These are phyloP conservation scores for Trichacis sp. DNA, from an alignment of 2,888 invertebrate species.

Conservation along the genomic window DNA sequence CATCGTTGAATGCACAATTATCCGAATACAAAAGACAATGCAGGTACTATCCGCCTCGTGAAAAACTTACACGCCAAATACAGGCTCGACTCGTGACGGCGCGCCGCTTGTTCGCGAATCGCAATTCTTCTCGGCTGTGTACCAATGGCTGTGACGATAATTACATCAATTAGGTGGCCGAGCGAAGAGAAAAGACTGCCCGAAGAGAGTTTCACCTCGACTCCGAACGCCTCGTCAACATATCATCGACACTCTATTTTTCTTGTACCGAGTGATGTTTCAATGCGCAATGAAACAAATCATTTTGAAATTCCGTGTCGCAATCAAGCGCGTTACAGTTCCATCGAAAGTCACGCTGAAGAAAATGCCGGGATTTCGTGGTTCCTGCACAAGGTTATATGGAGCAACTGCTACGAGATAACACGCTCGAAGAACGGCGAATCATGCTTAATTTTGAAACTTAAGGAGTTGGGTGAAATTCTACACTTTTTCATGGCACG, in stretches of 20 bases:
- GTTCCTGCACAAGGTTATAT: not conserved
- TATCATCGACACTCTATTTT: slow-evolving; percentile 5
- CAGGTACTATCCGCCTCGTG: slow-evolving; percentile 30
- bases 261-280: not conserved
- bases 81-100: not conserved
- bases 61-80: slow-evolving; percentile 7
- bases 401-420: not conserved
- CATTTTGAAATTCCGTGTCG: not conserved
- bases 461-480: too few species aligned
- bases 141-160: slow-evolving; percentile 50
- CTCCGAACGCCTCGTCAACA: slow-evolving; percentile 47
- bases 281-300: not conserved
- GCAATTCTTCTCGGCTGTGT: slow-evolving; percentile 43
- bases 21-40: slow-evolving; percentile 44
- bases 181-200: slow-evolving; percentile 2
- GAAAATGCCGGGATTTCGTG: not conserved
- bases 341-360: not conserved
- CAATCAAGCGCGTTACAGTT: not conserved
- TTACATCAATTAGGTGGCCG: slow-evolving; percentile 50
- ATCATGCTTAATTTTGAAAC: too few species aligned
- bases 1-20: slow-evolving; percentile 47
- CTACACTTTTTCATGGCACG: not conserved
- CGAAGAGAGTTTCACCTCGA: slow-evolving; percentile 47
- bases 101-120: not conserved
- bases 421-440: too few species aligned